Percentiles rank a stretch among this genome's conserved stretches.
Conservation (phyloP, 1,140 invertebrate species). For the Hyposmocoma kahamanoa region DNA sequence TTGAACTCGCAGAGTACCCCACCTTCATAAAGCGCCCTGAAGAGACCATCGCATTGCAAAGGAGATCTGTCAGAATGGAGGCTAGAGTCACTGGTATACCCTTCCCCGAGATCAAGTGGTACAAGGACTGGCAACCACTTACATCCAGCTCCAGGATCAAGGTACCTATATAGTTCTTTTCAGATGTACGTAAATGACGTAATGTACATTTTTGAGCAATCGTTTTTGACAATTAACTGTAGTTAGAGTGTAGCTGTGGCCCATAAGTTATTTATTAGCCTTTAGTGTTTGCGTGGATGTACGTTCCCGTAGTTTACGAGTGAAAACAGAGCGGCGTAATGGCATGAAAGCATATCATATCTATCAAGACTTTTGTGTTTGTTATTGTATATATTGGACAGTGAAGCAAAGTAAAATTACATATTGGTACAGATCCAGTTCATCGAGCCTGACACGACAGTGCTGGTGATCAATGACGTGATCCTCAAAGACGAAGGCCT, state of each 20-base stretch:
- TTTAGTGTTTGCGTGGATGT: too few relatives aligned
- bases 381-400: constrained; percentile 6
- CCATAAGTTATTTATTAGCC: too few relatives aligned
- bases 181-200: too few relatives aligned
- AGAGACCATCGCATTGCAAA: constrained; percentile 84
- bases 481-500: constrained; percentile 94
- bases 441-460: constrained; percentile 88
- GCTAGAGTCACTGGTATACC: constrained; percentile 93
- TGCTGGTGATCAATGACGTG: constrained; percentile 88
- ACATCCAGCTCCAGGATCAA: constrained; percentile 86
- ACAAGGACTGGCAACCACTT: constrained; percentile 96
- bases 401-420: too few relatives aligned
- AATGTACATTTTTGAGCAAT: too few relatives aligned
- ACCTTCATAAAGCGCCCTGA: constrained; percentile 89
- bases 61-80: constrained; percentile 84
- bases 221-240: too few relatives aligned
- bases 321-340: too few relatives aligned
- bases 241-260: too few relatives aligned
- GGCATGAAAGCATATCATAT: too few relatives aligned
- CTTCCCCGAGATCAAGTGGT: constrained; percentile 96
- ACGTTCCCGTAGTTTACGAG: too few relatives aligned
- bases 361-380: too few relatives aligned
- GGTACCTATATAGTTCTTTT: too few relatives aligned
- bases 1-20: constrained; percentile 94
- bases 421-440: constrained; percentile 80